Conservation (phyloP, 30 jellyfish, hydroid and myxozoan genomes). For the Aurelia sp. region DNA sequence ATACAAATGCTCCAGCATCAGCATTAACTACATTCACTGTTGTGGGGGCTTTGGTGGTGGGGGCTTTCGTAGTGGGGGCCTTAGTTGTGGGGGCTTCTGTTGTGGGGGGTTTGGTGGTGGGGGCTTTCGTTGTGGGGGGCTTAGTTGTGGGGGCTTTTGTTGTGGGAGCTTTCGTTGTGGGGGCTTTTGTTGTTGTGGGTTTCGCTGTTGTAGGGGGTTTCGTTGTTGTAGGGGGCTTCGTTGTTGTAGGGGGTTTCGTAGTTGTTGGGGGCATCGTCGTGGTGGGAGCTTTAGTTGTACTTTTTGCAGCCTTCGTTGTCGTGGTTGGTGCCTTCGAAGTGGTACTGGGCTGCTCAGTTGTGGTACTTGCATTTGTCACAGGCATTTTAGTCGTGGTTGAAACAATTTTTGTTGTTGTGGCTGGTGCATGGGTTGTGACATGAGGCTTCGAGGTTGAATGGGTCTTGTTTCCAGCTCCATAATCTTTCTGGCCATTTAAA, state of each 20-base stretch:
- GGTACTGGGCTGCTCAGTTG: neutral
- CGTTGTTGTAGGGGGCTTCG: constrained; percentile 7
- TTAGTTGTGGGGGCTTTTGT: constrained; percentile 30
- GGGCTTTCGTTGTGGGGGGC: constrained; percentile 8
- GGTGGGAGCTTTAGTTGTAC: constrained; percentile 6
- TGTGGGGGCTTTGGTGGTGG: constrained; percentile 24
- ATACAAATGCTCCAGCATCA: neutral
- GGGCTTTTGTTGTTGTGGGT: constrained; percentile 19
- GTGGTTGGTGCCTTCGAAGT: neutral
- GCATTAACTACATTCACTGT: constrained; percentile 15
- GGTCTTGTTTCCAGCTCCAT: constrained; percentile 13
- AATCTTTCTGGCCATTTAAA: constrained; percentile 50
- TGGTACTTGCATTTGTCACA: constrained; percentile 8
- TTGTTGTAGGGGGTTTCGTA: constrained; percentile 11
- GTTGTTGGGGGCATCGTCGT: constrained; percentile 23
- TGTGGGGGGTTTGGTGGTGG: constrained; percentile 16
- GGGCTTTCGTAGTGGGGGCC: constrained; percentile 29
- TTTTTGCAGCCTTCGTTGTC: constrained; percentile 33
- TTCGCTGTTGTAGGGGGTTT: constrained; percentile 21
- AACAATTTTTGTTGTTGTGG: constrained; percentile 20
- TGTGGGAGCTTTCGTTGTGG: constrained; percentile 39
- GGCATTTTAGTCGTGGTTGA: constrained; percentile 21
- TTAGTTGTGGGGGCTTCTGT: constrained; percentile 18
- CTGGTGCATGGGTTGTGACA: constrained; percentile 25
- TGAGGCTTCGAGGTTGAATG: constrained; percentile 46